Percentiles rank a stretch among this genome's conserved stretches.
Conservation (phyloP, 2,797 vertebrate genomes). For the Notolabrus celidotus region DNA sequence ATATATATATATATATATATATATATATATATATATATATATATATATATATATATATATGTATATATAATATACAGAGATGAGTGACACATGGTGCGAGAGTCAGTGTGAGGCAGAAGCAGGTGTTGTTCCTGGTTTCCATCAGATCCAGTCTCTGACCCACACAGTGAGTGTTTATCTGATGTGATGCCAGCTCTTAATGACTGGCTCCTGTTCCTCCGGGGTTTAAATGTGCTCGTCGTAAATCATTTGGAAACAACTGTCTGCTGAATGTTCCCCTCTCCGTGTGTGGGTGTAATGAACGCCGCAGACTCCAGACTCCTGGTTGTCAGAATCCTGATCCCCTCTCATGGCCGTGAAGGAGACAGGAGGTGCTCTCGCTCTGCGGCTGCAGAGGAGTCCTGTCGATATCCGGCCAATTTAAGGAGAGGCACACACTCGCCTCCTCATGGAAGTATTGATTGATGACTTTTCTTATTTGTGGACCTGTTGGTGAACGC, state of each 20-base stretch:
- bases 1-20: too few species aligned
- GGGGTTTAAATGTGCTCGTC: neutral
- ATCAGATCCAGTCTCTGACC: neutral
- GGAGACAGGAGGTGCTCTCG: conserved; percentile 22
- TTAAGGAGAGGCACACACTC: conserved; percentile 47
- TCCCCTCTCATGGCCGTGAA: neutral
- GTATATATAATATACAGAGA: too few species aligned
- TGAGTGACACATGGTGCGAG: too few species aligned
- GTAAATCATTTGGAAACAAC: neutral
- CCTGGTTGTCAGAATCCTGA: neutral
- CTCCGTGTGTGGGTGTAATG: neutral
- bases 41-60: too few species aligned
- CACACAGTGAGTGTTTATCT: neutral
- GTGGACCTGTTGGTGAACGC: conserved; percentile 45
- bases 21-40: too few species aligned
- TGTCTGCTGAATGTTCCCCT: neutral
- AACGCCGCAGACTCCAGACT: neutral
- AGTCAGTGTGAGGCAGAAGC: too few species aligned
- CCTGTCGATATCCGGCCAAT: conserved; percentile 59
- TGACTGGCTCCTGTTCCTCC: neutral
- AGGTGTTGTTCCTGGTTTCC: neutral
- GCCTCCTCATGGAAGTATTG: conserved; percentile 65
- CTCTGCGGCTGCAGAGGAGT: conserved; percentile 39
- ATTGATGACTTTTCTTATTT: conserved; percentile 64
- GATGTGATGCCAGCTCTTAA: neutral